A percentile compares a stretch with the other conserved stretches of the same genome.
These are phyloP conservation scores for Palythoa caribaeorum DNA, from an alignment of 92 coral and sea anemone genomes.

Conservation along the genomic window DNA sequence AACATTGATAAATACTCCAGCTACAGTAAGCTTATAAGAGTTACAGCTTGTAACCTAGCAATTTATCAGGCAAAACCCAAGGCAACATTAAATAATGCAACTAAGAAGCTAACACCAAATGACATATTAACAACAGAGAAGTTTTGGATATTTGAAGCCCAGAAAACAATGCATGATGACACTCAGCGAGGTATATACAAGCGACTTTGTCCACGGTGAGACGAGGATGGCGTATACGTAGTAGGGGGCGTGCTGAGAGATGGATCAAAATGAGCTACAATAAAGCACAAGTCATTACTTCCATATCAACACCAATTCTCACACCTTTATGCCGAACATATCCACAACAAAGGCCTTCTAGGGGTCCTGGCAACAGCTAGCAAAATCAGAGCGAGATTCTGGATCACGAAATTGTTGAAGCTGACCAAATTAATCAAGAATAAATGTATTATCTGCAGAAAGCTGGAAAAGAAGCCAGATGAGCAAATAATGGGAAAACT, in stretches of 20 bases:
- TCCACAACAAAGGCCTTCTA: conserved; percentile 58
- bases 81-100: conserved; percentile 57
- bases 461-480: neutral
- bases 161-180: conserved; percentile 44
- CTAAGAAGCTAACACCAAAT: conserved; percentile 23
- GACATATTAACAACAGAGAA: conserved; percentile 59
- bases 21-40: conserved; percentile 53
- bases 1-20: conserved; percentile 53
- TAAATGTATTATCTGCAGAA: conserved; percentile 22
- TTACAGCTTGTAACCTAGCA: conserved; percentile 65
- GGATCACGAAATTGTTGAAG: conserved; percentile 58
- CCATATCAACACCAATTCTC: conserved; percentile 65
- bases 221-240: conserved; percentile 55
- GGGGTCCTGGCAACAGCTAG: conserved; percentile 67
- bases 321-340: conserved; percentile 49
- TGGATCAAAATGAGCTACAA: conserved; percentile 70
- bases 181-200: conserved; percentile 63
- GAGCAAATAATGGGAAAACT: conserved; percentile 41
- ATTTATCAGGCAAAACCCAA: conserved; percentile 52
- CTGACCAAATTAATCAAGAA: conserved; percentile 47
- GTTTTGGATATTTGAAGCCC: conserved; percentile 71
- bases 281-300: conserved; percentile 57
- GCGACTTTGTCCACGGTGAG: conserved; percentile 67
- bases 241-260: conserved; percentile 67
- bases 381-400: conserved; percentile 62